Conservation (phyloP, 2,797 vertebrate species). For the Pelobates cultripes region DNA sequence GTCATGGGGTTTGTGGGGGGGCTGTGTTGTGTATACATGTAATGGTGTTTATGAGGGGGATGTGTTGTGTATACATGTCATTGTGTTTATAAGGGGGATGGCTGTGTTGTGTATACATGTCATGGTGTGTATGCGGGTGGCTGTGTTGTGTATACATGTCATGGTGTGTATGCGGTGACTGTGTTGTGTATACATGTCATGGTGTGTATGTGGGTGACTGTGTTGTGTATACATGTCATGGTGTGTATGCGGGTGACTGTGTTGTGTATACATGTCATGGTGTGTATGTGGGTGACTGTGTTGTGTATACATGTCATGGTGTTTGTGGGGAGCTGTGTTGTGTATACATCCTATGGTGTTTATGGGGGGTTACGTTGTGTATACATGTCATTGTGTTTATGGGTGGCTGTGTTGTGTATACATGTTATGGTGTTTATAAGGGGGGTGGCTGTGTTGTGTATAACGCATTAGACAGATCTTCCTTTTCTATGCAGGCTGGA, state of each 20-base stretch:
- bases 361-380: conserved; percentile 11
- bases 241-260: neutral
- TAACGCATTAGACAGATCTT: neutral
- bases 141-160: too few relatives aligned
- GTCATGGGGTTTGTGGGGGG: too few relatives aligned
- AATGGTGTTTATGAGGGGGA: too few relatives aligned
- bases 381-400: neutral
- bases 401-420: conserved; percentile 1
- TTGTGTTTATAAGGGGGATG: too few relatives aligned
- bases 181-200: neutral
- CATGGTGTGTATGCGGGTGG: too few relatives aligned
- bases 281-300: neutral
- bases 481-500: too few relatives aligned
- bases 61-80: too few relatives aligned
- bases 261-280: neutral
- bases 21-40: too few relatives aligned
- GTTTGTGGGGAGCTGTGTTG: neutral
- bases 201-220: neutral
- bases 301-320: neutral
- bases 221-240: neutral
- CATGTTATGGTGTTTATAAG: conserved; percentile 14
- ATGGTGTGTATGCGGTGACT: neutral
- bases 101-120: too few relatives aligned
- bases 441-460: neutral
- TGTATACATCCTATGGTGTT: neutral